These are phyloP conservation scores for Drosophila littoralis DNA, from an alignment of 1,140 invertebrate genomes.

Conservation along the genomic window DNA sequence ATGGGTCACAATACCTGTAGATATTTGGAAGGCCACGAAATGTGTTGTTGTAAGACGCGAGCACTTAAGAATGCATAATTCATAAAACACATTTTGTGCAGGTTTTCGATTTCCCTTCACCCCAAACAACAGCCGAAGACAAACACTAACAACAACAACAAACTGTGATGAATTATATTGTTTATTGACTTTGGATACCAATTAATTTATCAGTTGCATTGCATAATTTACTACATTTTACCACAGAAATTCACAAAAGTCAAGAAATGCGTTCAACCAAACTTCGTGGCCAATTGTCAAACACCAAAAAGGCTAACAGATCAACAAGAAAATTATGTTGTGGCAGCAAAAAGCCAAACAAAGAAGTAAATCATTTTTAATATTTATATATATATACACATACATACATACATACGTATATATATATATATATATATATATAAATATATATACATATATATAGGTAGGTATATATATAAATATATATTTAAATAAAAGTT, in stretches of 20 bases:
- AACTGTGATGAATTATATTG: slow-evolving; percentile 76
- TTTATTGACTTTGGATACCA: slow-evolving; percentile 40
- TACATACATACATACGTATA: background rate
- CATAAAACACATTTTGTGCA: slow-evolving; percentile 40
- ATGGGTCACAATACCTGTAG: background rate
- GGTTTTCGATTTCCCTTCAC: slow-evolving; percentile 27
- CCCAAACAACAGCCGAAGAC: slow-evolving; percentile 45
- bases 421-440: background rate
- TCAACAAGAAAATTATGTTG: slow-evolving; percentile 31
- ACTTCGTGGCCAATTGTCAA: slow-evolving; percentile 55
- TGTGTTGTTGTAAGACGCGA: slow-evolving; percentile 18
- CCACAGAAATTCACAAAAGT: slow-evolving; percentile 14
- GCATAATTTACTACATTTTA: slow-evolving; percentile 18
- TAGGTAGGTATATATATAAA: slow-evolving; percentile 39
- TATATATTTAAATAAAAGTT: slow-evolving; percentile 71
- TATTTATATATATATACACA: slow-evolving; percentile 14
- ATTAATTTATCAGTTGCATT: slow-evolving; percentile 25
- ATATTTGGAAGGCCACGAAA: slow-evolving; percentile 56
- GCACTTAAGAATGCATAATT: slow-evolving; percentile 18
- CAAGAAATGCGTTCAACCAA: slow-evolving; percentile 46
- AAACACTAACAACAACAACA: slow-evolving; percentile 68
- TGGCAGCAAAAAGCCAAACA: slow-evolving; percentile 37
- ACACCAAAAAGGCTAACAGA: slow-evolving; percentile 24
- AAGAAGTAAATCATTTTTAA: slow-evolving; percentile 23
- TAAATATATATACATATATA: slow-evolving; percentile 30